These are phyloP conservation scores for Brachypterus glaber DNA, from an alignment of 2,888 invertebrate genomes.

Conservation along the genomic window DNA sequence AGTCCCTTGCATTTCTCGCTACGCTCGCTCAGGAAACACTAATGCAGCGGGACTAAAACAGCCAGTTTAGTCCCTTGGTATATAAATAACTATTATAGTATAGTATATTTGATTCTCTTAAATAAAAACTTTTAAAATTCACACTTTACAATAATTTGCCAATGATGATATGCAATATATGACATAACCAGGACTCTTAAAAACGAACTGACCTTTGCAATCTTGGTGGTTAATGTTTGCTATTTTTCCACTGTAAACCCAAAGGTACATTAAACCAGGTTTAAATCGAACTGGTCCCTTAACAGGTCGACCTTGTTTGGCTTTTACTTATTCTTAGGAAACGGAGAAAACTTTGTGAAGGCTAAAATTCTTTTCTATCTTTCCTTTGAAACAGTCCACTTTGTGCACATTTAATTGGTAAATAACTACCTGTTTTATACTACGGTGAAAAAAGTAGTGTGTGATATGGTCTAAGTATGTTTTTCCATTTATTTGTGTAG, in stretches of 20 bases:
- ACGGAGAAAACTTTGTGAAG: constrained; percentile 19
- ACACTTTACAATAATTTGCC: constrained; percentile 20
- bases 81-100: too few species aligned
- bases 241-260: constrained; percentile 37
- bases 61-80: too few species aligned
- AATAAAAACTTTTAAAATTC: constrained; percentile 1
- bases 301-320: background rate
- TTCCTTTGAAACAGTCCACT: constrained; percentile 14
- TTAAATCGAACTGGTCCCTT: background rate
- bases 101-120: constrained; percentile 3
- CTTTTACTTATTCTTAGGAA: constrained; percentile 4
- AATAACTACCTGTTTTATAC: too few species aligned
- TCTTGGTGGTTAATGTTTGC: constrained; percentile 36
- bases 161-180: constrained; percentile 31
- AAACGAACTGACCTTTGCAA: constrained; percentile 36
- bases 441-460: too few species aligned
- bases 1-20: too few species aligned
- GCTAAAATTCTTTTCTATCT: constrained; percentile 17
- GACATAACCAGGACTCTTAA: constrained; percentile 20
- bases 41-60: too few species aligned
- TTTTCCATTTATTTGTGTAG: constrained; percentile 4
- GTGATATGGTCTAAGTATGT: too few species aligned
- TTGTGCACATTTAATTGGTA: constrained; percentile 6
- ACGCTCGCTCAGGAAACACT: too few species aligned
- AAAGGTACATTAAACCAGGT: constrained; percentile 27